These are phyloP conservation scores for Dallia pectoralis DNA, from an alignment of 2,797 vertebrate species.

Conservation along the genomic window DNA sequence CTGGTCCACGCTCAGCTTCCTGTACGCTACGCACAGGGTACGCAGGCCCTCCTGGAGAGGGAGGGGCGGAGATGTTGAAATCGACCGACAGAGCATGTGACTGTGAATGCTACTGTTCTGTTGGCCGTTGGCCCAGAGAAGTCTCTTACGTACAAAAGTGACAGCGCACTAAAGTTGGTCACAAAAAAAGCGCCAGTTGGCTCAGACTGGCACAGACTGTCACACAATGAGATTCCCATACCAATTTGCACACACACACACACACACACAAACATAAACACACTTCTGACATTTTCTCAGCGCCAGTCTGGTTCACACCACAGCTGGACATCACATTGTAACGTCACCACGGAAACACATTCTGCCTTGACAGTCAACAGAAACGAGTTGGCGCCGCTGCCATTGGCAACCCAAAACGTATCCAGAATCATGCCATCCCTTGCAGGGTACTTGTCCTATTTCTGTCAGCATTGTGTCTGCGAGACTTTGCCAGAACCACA, in stretches of 20 bases:
- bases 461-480: slow-evolving; percentile 15
- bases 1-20: slow-evolving; percentile 78
- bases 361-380: slow-evolving; percentile 13
- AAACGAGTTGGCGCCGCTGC: slow-evolving; percentile 23
- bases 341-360: slow-evolving; percentile 37
- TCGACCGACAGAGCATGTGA: background rate
- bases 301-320: background rate
- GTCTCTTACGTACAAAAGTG: background rate
- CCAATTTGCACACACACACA: background rate
- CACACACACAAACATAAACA: background rate
- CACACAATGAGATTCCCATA: background rate
- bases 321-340: slow-evolving; percentile 27
- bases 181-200: background rate
- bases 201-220: background rate
- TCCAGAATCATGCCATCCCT: slow-evolving; percentile 32
- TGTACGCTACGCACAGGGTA: slow-evolving; percentile 93
- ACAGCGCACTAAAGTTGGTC: background rate
- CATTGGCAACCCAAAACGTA: slow-evolving; percentile 21
- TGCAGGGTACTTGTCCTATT: slow-evolving; percentile 21
- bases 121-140: background rate
- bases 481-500: background rate
- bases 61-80: background rate
- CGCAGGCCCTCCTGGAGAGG: slow-evolving; percentile 88
- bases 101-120: background rate
- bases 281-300: background rate